These are phyloP conservation scores for Andrena minutula DNA, from an alignment of 2,888 invertebrate genomes.

Conservation along the genomic window DNA sequence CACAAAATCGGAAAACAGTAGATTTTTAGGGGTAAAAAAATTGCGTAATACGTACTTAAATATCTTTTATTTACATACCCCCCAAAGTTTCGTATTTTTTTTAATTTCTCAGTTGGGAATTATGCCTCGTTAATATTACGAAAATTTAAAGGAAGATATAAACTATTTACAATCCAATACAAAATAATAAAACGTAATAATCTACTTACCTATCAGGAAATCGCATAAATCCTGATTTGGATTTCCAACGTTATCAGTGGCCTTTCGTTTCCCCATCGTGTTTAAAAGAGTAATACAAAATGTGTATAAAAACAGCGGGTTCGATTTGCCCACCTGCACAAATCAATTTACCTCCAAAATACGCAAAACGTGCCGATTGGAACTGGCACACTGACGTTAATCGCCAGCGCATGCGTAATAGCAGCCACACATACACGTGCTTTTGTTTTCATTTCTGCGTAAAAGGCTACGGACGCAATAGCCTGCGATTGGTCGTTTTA, in stretches of 20 bases:
- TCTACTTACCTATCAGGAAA: constrained; percentile 87
- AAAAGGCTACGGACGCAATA: background rate
- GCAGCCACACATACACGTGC: too few species aligned
- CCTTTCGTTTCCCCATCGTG: constrained; percentile 88
- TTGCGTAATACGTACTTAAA: too few species aligned
- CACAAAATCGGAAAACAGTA: too few species aligned
- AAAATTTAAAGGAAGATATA: background rate
- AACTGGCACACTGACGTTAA: background rate
- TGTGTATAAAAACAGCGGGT: background rate
- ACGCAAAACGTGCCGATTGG: background rate
- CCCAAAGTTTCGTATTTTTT: too few species aligned
- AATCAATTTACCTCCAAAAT: constrained; percentile 10
- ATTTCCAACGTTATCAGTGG: constrained; percentile 86
- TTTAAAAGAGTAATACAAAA: background rate
- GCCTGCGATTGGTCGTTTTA: background rate
- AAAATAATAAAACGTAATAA: background rate
- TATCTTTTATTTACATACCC: too few species aligned
- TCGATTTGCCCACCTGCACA: background rate
- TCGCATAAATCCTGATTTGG: constrained; percentile 88
- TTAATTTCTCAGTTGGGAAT: too few species aligned
- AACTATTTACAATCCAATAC: background rate
- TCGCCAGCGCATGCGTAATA: too few species aligned
- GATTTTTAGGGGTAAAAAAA: too few species aligned
- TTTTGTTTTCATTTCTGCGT: background rate
- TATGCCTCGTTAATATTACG: background rate